phyloP scores from a whole-genome alignment of 2,113 vertebrate species.

The Orthonyx spaldingii region DNA sequence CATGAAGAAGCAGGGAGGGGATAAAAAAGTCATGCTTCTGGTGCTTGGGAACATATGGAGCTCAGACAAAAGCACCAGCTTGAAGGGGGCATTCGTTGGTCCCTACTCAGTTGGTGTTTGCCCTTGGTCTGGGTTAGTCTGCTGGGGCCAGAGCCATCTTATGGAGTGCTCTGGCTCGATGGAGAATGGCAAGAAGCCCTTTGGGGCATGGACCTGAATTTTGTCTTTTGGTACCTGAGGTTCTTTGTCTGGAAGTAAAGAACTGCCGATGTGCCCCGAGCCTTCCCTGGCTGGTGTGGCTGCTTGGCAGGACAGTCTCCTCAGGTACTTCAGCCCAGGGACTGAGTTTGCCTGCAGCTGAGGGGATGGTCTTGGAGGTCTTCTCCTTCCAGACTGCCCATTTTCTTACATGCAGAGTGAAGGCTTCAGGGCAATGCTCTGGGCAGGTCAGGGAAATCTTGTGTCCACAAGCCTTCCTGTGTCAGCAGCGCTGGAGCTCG shows the following conservation, averaged over 20 bases:
- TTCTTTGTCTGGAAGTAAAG: not conserved
- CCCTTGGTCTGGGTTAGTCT: not conserved
- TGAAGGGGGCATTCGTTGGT: not conserved
- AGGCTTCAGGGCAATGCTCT: not conserved
- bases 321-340: not conserved
- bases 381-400: not conserved
- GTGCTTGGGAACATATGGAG: not conserved
- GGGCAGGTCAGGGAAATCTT: not conserved
- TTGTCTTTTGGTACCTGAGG: not conserved
- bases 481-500: not conserved
- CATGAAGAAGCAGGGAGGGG: not conserved
- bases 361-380: not conserved
- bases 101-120: not conserved
- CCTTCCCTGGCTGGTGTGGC: not conserved
- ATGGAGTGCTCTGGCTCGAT: not conserved
- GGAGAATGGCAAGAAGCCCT: not conserved
- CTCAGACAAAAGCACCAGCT: not conserved
- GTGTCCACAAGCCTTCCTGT: not conserved
- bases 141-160: not conserved
- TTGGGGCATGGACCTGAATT: not conserved
- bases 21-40: not conserved
- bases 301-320: not conserved
- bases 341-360: not conserved
- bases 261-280: accelerated
- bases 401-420: not conserved